phyloP scores from a whole-genome alignment of 2,888 invertebrate species.

The Drosophila pegasa region DNA sequence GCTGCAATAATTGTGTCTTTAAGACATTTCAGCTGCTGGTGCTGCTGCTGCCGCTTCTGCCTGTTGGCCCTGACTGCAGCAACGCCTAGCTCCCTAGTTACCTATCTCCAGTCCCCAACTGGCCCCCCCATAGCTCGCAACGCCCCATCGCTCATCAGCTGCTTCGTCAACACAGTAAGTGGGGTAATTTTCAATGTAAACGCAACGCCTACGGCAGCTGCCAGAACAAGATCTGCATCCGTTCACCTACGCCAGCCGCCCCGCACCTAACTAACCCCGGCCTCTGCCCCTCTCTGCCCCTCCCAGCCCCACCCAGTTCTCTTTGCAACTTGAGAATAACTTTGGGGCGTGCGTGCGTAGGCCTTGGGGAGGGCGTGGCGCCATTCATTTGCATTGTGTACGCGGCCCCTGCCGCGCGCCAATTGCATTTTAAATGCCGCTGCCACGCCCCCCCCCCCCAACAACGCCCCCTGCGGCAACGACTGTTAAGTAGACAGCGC shows the following conservation, averaged over 20 bases:
- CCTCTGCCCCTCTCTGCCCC: not conserved
- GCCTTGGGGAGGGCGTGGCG: constrained; percentile 63
- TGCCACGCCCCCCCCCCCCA: constrained; percentile 44
- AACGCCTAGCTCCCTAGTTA: not conserved
- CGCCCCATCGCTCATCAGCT: constrained; percentile 33
- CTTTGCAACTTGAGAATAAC: constrained; percentile 42
- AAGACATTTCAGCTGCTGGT: constrained; percentile 26
- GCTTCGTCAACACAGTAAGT: constrained; percentile 71
- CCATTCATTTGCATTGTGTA: constrained; percentile 70
- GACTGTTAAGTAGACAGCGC: constrained; percentile 50
- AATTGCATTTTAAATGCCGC: constrained; percentile 77
- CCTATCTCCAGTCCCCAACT: not conserved
- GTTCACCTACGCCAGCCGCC: not conserved
- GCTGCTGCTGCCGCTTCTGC: not conserved
- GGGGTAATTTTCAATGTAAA: constrained; percentile 81
- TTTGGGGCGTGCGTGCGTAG: constrained; percentile 52
- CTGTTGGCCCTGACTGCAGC: constrained; percentile 22
- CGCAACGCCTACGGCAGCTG: constrained; percentile 73
- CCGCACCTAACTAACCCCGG: not conserved
- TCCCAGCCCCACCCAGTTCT: too few species aligned
- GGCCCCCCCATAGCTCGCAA: not conserved
- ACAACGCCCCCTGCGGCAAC: constrained; percentile 36
- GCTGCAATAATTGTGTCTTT: constrained; percentile 6
- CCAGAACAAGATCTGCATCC: constrained; percentile 31
- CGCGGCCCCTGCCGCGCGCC: constrained; percentile 31